Base-by-base conservation (phyloP, 2,888 invertebrate genomes). In the Agrilus cyanescens region DNA sequence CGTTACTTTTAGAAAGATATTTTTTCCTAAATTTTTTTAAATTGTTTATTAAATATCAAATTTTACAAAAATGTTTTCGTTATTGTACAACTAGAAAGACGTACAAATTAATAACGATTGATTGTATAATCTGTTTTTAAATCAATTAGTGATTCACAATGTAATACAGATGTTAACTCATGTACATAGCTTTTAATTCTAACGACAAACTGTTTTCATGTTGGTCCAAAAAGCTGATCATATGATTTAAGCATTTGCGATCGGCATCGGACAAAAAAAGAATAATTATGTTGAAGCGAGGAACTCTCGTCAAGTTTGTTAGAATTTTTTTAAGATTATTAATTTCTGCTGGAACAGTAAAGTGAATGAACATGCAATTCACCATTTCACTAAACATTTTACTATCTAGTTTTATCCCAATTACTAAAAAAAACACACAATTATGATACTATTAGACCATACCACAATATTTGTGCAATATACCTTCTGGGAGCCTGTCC, bases 361-460 rank as follows among this genome's bases (percentile, higher is more conserved):
- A 69, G 52, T 68, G 60, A 30, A 47, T 49, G 33, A 62, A 60
- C 14, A 69, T 50, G 41, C 66, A 66, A 33, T 51, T 57, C 10
- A 70, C 43, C 20, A 69, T 61, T 4, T 45, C 54, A 38, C 58
- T 61, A 36, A 68, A 58, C 61, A 67, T 68, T 12, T 53, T 50
- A 12, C 61, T 64, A 33, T 69, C 68, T 32, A 69, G 49, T 52
- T 66, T 67, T 39, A 59, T 64, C 10, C 67, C 68, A 53, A 68
- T 58, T 37, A 68, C 68, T 69, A 48, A 42, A 51, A 53, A 48
- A 39, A 14, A 43, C 8, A 36, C 20, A 30, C n/a, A 16, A 41
- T 12, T 12, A 12, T 16, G 8, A 1, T 40, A 5, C 15, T 32
- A 15, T 40, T 13, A 32, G 38, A 20, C 15, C 5, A 25, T 32